Conservation (phyloP, 2,113 vertebrate genomes). For the Lathamus discolor region DNA sequence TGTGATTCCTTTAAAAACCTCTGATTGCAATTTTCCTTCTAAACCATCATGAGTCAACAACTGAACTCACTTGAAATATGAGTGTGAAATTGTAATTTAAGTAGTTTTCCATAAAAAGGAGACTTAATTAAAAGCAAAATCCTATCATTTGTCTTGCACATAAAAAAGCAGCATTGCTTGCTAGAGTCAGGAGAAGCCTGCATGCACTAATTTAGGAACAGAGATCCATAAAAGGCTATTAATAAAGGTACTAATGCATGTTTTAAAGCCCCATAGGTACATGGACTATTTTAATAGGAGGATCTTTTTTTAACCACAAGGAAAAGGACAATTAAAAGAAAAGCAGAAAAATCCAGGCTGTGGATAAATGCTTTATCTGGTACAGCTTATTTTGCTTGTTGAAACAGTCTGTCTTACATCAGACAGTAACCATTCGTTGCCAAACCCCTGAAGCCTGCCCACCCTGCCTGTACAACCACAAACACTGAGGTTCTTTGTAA, state of each 20-base stretch:
- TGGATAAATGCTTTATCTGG: neutral
- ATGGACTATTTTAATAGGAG: neutral
- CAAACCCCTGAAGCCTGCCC: neutral
- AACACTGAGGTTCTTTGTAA: neutral
- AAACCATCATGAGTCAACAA: neutral
- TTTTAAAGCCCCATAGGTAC: neutral
- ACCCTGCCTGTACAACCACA: neutral
- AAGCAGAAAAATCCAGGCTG: neutral
- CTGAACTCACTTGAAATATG: neutral
- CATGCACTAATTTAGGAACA: neutral
- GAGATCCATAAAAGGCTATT: neutral
- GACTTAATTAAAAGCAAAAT: neutral
- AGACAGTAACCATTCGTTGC: neutral
- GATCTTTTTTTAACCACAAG: neutral
- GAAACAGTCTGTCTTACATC: accelerated
- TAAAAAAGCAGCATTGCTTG: neutral
- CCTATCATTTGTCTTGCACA: neutral
- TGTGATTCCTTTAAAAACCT: neutral
- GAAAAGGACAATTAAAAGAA: neutral
- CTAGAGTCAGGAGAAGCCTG: neutral
- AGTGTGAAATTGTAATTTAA: neutral
- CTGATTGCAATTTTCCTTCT: neutral
- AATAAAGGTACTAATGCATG: neutral
- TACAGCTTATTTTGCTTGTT: neutral
- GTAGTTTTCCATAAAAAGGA: neutral